Base-by-base conservation (phyloP, 2,113 vertebrate species). In the Mixornis gularis region DNA sequence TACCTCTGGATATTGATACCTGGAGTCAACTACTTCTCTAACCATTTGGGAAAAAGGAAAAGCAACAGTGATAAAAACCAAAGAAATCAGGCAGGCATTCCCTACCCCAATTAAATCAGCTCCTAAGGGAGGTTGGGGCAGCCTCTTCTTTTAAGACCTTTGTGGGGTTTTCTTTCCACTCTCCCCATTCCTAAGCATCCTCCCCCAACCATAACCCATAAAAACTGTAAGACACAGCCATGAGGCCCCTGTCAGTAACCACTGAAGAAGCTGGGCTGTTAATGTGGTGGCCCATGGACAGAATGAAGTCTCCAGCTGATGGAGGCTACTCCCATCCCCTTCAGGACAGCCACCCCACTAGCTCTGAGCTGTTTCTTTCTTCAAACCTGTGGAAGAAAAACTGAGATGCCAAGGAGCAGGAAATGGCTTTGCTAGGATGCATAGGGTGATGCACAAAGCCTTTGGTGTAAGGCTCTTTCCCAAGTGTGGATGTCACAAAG, bases 111-210 rank as follows among this genome's bases (percentile, higher is more conserved):
- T 4, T 38, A 79, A 91, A 63, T 12, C 24, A 55, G 26, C 17
- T 60, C 27, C 46, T 21, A 79, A 25, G 20, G 26, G 20, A 69
- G 48, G 3, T 3, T 14, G 17, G 2, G 2, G 11, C 15, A 36
- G 32, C 51, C 34, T 71, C 30, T 48, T 59, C 30, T 72, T 56
- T 14, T 30, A 32, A 40, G 32, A 71, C 9, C 9, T 49, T 77
- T 60, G 10, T 46, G 13, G 19, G 24, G 1, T 5, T 49, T 80
- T 48, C 44, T 58, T 62, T 43, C 1, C 9, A 34, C 12, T 60
- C 11, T 49, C 25, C 16, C 41, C 1, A 0, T 49, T 80, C 7
- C 26, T 4, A 1, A 82, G 17, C 30, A 41, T 20, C 18, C 3
- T 52, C 4, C 12, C 18, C 7, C 49, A 73, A 0, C 3, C 5